phyloP scores from a whole-genome alignment of 92 coral and sea anemone species.

The Galaxea fascicularis region DNA sequence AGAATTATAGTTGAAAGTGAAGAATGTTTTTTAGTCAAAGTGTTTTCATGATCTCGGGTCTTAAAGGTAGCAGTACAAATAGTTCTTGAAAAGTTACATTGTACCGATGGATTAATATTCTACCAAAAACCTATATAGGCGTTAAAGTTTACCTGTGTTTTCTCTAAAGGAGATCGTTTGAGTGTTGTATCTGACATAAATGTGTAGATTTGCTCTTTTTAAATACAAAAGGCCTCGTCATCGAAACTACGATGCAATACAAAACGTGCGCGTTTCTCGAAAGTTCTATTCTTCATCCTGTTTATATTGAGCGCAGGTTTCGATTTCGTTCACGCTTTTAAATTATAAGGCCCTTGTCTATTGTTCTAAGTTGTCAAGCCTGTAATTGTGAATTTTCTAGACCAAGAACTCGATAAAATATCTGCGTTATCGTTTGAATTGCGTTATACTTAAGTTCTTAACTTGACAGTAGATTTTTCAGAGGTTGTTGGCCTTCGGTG shows the following conservation, averaged over 20 bases:
- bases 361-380: background rate
- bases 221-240: constrained; percentile 8
- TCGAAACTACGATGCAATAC: background rate
- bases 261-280: constrained; percentile 16
- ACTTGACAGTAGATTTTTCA: background rate
- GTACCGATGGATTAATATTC: background rate
- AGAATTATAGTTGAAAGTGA: background rate
- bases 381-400: background rate
- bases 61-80: background rate
- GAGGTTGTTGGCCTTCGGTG: constrained; percentile 5
- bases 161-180: background rate
- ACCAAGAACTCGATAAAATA: background rate
- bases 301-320: constrained; percentile 7
- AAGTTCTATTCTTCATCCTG: constrained; percentile 25
- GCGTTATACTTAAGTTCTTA: background rate
- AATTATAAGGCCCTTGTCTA: background rate
- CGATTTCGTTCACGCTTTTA: constrained; percentile 1
- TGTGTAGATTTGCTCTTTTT: constrained; percentile 7
- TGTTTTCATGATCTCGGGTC: background rate
- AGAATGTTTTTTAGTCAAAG: background rate
- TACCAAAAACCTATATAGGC: background rate
- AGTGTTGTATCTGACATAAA: background rate
- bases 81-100: constrained; percentile 24
- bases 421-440: background rate
- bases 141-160: background rate